A percentile compares a stretch with the other conserved stretches of the same genome.
phyloP scores from a whole-genome alignment of 1,140 invertebrate genomes.

The Teleogryllus occipitalis region DNA sequence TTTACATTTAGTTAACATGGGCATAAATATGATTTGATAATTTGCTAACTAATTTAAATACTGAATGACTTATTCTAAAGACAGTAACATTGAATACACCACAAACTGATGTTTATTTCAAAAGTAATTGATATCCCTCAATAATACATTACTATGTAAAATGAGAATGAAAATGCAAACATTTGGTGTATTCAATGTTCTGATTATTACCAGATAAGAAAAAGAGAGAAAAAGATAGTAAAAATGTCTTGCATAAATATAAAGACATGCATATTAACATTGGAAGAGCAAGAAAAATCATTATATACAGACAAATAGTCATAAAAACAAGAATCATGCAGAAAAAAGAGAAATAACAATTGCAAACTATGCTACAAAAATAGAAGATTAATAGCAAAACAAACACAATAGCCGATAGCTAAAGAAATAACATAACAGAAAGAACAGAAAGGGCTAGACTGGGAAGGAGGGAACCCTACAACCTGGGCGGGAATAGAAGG shows the following conservation, averaged over 20 bases:
- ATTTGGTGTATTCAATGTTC: too few relatives aligned
- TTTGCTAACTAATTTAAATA: neutral
- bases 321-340: constrained; percentile 3
- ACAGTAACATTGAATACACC: too few relatives aligned
- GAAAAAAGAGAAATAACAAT: neutral
- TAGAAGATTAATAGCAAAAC: neutral
- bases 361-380: neutral
- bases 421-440: constrained; percentile 6
- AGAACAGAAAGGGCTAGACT: constrained; percentile 1
- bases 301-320: neutral
- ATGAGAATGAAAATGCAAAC: too few relatives aligned
- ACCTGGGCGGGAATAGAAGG: constrained; percentile 6
- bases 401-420: neutral
- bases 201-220: too few relatives aligned
- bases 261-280: too few relatives aligned
- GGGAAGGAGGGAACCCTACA: constrained; percentile 9
- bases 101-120: too few relatives aligned
- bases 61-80: too few relatives aligned
- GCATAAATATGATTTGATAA: neutral
- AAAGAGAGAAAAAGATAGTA: too few relatives aligned
- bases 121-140: too few relatives aligned
- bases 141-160: too few relatives aligned
- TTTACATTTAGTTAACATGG: neutral
- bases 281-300: too few relatives aligned
- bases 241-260: too few relatives aligned